Evolutionary conservation across 2,888 invertebrate genomes (phyloP), one percentile per base, ranked within the genome.

Genomic region (Nesidiocoris tenuis): DNA sequence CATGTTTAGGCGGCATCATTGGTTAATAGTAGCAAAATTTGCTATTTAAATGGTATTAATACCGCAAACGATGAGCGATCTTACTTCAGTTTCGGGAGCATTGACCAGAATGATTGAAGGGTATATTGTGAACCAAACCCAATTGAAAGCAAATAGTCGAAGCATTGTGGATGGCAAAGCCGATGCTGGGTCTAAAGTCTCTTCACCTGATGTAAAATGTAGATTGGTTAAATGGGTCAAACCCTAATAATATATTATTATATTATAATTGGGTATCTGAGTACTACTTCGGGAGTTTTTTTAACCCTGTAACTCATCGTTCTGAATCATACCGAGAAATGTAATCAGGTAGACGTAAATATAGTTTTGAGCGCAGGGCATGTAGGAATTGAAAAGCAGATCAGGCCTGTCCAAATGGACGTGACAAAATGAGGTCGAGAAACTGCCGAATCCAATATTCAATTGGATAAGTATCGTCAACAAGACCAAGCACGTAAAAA

Each of bases 251-350:
- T n/a, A n/a, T n/a, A n/a, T n/a, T n/a, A n/a, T n/a, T n/a, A n/a
- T n/a, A n/a, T n/a, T n/a, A n/a, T n/a, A n/a, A n/a, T n/a, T n/a
- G n/a, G n/a, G n/a, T n/a, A n/a, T n/a, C n/a, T n/a, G n/a, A n/a
- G n/a, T n/a, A n/a, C n/a, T n/a, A n/a, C n/a, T n/a, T n/a, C n/a
- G n/a, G n/a, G n/a, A n/a, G n/a, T n/a, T n/a, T n/a, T n/a, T n/a
- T n/a, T n/a, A n/a, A n/a, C n/a, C n/a, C n/a, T n/a, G n/a, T n/a
- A n/a, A n/a, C n/a, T n/a, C n/a, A n/a, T n/a, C n/a, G n/a, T n/a
- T n/a, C n/a, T n/a, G n/a, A n/a, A n/a, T n/a, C n/a, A 12, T 25
- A 70, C 68, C 68, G n/a, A 70, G 59, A 25, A 70, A 70, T 2
- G 68, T 21, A 9, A 70, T 55, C 16, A 70, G 25, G 59, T 56